phyloP scores from a whole-genome alignment of 2,113 vertebrate species.

The Rhegmatorhina hoffmannsi region DNA sequence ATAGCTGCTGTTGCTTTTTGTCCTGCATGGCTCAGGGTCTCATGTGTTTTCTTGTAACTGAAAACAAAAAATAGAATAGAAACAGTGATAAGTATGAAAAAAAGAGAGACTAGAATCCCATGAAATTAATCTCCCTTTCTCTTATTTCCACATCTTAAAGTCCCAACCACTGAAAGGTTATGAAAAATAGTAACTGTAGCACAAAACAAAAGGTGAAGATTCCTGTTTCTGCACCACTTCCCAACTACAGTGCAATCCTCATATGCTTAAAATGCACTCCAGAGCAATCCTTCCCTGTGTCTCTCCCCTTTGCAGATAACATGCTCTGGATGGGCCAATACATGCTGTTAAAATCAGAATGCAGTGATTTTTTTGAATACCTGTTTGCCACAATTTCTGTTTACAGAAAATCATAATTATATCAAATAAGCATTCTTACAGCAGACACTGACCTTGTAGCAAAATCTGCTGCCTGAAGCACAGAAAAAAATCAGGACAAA shows the following conservation, averaged over 20 bases:
- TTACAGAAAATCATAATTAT: background rate
- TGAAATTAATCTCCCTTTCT: background rate
- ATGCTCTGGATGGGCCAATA: rapidly evolving
- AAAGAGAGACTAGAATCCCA: background rate
- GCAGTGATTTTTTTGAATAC: background rate
- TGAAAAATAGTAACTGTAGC: background rate
- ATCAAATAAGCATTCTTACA: background rate
- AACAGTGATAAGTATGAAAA: background rate
- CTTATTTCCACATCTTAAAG: background rate
- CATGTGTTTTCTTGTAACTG: conserved; percentile 96
- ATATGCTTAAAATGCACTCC: background rate
- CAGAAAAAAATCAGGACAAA: background rate
- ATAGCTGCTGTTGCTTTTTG: conserved; percentile 93
- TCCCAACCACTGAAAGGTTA: background rate
- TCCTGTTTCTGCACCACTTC: background rate
- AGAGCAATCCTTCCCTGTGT: background rate
- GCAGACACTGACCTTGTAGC: background rate
- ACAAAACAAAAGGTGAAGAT: background rate
- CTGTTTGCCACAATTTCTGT: background rate
- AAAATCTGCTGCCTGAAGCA: background rate
- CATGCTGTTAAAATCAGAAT: background rate
- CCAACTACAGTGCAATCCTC: background rate
- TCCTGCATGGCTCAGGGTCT: conserved; percentile 91
- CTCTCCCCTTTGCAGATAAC: background rate
- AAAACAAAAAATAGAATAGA: conserved; percentile 27